Evolutionary conservation across 2,888 invertebrate species (phyloP), one percentile per base, ranked within the genome.

Genomic region (Drosophila emarginata): DNA sequence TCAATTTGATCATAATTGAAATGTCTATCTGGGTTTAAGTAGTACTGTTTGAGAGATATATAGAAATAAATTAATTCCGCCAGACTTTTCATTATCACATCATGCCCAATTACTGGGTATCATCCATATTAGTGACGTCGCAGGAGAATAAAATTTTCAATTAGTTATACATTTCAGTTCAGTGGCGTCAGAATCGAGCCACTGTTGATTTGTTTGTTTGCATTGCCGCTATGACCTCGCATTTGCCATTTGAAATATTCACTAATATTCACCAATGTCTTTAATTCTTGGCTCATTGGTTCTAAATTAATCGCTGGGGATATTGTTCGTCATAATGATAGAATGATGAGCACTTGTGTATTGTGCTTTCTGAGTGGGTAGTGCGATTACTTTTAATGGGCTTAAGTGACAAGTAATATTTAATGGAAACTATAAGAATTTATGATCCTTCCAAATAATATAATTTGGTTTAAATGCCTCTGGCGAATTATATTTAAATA

Each of bases 161-260:
- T 72, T 71, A 71, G 59, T 56, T 64, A 70, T 70, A 26, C 54
- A 56, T 58, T 52, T 39, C 37, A 65, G 14, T 71, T 64, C 50
- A 14, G 64, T 64, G 70, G 70, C 73, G 66, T 61, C 72, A 72
- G 45, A 71, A 59, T 65, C 53, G 45, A 21, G 12, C 18, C 45
- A 45, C 9, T 45, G 45, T 45, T 21, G 45, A 45, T 45, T 45
- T 21, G 45, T 45, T 45, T 45, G 45, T 45, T 45, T 45, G 45
- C 40, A 45, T 45, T 45, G 67, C 59, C 58, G 26, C 67, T 59
- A 54, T 77, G 74, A 61, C 74, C 74, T 74, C 61, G 71, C 56
- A 58, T 64, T 64, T 51, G 66, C 54, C 74, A 72, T 74, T 71
- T 62, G 23, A 59, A 67, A 66, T 69, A 71, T 65, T 61, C 70